Conservation (phyloP, 1,140 invertebrate genomes). For the Trypoxylus dichotomus region DNA sequence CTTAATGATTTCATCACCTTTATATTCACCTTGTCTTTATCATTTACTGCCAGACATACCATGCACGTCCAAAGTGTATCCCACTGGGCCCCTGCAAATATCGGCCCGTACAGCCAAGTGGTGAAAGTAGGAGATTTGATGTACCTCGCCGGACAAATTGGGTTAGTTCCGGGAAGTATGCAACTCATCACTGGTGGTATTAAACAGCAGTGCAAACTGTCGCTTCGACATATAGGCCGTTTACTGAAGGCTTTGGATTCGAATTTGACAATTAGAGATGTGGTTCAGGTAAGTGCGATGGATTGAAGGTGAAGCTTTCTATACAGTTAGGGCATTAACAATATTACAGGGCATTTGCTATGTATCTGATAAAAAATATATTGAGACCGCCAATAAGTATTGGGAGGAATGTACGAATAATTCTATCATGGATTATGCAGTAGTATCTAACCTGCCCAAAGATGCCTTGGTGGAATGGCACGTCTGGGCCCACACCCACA, state of each 20-base stretch:
- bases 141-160: slow-evolving; percentile 89
- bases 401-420: slow-evolving; percentile 85
- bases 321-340: neutral
- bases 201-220: slow-evolving; percentile 75
- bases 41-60: slow-evolving; percentile 58
- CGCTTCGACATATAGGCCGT: slow-evolving; percentile 78
- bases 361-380: slow-evolving; percentile 69
- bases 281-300: slow-evolving; percentile 64
- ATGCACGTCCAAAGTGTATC: slow-evolving; percentile 95
- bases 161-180: slow-evolving; percentile 84
- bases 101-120: slow-evolving; percentile 94
- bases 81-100: slow-evolving; percentile 95
- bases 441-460: slow-evolving; percentile 77
- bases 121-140: slow-evolving; percentile 78
- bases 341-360: slow-evolving; percentile 75
- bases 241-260: slow-evolving; percentile 78
- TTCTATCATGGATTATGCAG: slow-evolving; percentile 83
- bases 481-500: slow-evolving; percentile 84
- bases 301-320: neutral
- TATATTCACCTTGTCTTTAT: neutral
- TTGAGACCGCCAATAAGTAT: slow-evolving; percentile 72
- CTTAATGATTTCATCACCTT: no score
- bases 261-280: slow-evolving; percentile 73
- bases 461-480: slow-evolving; percentile 89
- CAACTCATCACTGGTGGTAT: slow-evolving; percentile 69